Evolutionary conservation across 2,888 invertebrate genomes (phyloP).

Genomic region (Sycophila texana): DNA sequence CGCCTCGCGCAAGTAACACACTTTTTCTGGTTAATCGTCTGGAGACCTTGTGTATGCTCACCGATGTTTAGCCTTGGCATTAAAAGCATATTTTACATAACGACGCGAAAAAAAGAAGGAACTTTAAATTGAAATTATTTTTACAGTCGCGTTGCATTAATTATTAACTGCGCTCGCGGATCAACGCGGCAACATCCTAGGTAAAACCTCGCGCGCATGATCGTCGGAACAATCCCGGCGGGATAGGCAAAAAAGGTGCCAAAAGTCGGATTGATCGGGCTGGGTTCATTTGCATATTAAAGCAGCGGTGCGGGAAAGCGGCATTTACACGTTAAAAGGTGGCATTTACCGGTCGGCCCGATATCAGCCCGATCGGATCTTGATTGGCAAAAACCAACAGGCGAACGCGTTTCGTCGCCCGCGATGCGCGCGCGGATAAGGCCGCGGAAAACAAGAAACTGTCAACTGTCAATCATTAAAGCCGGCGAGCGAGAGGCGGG

Average conservation of each 20-base stretch:
- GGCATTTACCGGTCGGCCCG: conserved; percentile 23
- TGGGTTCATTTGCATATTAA: too few relatives aligned
- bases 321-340: neutral
- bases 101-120: neutral
- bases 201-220: too few relatives aligned
- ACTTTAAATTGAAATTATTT: too few relatives aligned
- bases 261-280: neutral
- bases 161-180: too few relatives aligned
- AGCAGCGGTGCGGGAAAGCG: too few relatives aligned
- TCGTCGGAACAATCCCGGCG: too few relatives aligned
- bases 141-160: too few relatives aligned
- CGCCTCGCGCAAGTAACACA: too few relatives aligned
- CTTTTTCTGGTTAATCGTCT: too few relatives aligned
- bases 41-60: too few relatives aligned
- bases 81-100: neutral
- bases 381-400: conserved; percentile 61
- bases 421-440: conserved; percentile 6
- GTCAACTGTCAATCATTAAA: conserved; percentile 54
- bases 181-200: too few relatives aligned
- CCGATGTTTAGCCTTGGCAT: neutral
- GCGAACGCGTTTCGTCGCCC: conserved; percentile 19
- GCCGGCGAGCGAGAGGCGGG: neutral
- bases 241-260: too few relatives aligned
- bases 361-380: conserved; percentile 59
- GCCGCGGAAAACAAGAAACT: conserved; percentile 53